Conservation (phyloP, 2,113 vertebrate species). For the Passer domesticus region DNA sequence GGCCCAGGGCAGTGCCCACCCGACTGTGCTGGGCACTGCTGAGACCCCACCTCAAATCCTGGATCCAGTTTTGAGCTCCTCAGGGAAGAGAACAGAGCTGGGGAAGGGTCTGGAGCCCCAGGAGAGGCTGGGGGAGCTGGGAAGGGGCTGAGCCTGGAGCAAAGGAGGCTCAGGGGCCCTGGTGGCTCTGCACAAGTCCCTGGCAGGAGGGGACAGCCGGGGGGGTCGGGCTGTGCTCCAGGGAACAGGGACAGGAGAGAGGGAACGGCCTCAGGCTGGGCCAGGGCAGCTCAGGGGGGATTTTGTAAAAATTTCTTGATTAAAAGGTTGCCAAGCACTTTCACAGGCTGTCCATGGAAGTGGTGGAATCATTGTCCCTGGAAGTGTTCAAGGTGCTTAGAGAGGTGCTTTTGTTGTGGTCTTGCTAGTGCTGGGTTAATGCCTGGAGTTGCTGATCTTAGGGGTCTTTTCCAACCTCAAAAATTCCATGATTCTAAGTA, state of each 20-base stretch:
- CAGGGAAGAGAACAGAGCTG: rapidly evolving
- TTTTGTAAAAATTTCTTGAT: background rate
- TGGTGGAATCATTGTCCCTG: background rate
- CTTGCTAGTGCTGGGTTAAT: background rate
- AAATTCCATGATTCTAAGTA: background rate
- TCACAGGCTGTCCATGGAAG: background rate
- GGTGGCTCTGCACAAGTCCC: background rate
- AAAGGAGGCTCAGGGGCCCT: background rate
- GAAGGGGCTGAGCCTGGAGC: background rate
- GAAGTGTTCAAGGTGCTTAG: background rate
- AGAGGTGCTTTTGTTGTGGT: background rate
- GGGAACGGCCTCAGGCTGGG: background rate
- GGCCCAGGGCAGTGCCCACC: background rate
- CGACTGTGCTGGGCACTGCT: background rate
- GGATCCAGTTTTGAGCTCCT: background rate
- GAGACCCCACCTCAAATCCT: background rate
- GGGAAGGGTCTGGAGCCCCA: background rate
- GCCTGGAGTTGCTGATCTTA: background rate
- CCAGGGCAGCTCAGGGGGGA: background rate
- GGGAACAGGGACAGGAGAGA: background rate
- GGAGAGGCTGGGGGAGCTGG: background rate
- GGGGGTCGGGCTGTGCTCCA: background rate
- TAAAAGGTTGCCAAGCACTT: background rate
- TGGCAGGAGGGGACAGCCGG: background rate
- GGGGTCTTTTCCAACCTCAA: background rate